phyloP scores from a whole-genome alignment of 2,797 vertebrate genomes.

The Morus bassanus region DNA sequence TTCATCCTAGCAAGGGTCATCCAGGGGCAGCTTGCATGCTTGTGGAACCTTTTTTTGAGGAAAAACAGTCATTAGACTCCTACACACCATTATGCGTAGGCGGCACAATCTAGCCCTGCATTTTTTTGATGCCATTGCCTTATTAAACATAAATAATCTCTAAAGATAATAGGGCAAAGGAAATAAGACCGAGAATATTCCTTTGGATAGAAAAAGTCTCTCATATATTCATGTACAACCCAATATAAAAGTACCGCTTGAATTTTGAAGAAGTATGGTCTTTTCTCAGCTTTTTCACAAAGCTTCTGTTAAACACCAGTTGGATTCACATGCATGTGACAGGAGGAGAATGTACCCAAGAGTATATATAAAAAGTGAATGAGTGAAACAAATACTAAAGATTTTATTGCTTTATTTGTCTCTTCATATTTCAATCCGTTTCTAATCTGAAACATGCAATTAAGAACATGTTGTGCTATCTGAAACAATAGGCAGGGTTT shows the following conservation, averaged over 20 bases:
- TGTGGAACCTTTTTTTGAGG: background rate
- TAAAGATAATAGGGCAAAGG: conserved; percentile 5
- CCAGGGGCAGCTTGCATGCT: background rate
- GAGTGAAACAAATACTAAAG: background rate
- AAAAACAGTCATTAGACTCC: background rate
- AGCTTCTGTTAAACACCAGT: conserved; percentile 4
- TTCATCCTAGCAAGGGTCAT: background rate
- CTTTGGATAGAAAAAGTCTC: background rate
- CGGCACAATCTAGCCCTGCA: background rate
- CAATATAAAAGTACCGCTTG: background rate
- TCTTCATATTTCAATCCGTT: conserved; percentile 25
- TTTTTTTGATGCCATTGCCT: background rate
- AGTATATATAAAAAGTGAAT: background rate
- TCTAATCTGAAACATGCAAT: conserved; percentile 50
- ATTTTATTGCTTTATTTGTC: background rate
- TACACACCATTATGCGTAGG: background rate
- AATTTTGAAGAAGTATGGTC: background rate
- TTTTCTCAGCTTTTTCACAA: background rate
- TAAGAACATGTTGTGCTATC: conserved; percentile 27
- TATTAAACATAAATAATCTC: conserved; percentile 30
- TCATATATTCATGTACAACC: background rate
- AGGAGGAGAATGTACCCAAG: background rate
- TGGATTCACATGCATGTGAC: background rate
- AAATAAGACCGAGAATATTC: background rate
- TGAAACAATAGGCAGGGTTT: conserved; percentile 48